Evolutionary conservation across 1,140 invertebrate species (phyloP).

Genomic region (Mamestra configurata): DNA sequence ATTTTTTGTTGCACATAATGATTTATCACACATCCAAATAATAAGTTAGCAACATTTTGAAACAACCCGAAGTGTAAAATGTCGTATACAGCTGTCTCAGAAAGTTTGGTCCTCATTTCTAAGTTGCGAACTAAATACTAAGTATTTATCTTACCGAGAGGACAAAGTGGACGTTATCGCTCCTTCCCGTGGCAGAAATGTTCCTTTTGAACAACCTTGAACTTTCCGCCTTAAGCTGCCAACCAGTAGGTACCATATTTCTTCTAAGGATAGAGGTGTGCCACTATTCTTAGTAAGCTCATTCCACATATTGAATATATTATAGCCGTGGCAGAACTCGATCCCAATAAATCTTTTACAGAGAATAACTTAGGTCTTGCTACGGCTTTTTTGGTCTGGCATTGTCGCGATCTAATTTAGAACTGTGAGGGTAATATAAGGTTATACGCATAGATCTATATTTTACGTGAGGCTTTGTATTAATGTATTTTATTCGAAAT

Average conservation of each 20-base stretch:
- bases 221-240: slow-evolving; percentile 14
- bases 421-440: slow-evolving; percentile 6
- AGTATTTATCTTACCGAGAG: slow-evolving; percentile 32
- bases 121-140: slow-evolving; percentile 37
- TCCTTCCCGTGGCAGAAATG: slow-evolving; percentile 3
- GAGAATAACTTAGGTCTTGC: slow-evolving; percentile 30
- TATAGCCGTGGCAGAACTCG: slow-evolving; percentile 18
- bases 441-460: slow-evolving; percentile 35
- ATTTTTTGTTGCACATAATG: too few species aligned
- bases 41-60: not conserved
- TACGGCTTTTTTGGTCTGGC: slow-evolving; percentile 32
- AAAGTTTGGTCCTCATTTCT: slow-evolving; percentile 29
- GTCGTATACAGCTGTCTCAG: not conserved
- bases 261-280: slow-evolving; percentile 2
- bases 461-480: slow-evolving; percentile 13
- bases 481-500: slow-evolving; percentile 17
- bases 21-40: not conserved
- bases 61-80: not conserved
- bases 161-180: slow-evolving; percentile 40
- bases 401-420: slow-evolving; percentile 42
- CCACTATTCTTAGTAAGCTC: slow-evolving; percentile 20
- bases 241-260: slow-evolving; percentile 9
- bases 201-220: slow-evolving; percentile 36
- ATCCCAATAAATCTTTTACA: slow-evolving; percentile 41
- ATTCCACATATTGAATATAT: slow-evolving; percentile 44